phyloP scores from a whole-genome alignment of 1,140 invertebrate species.

The Pseudoatta argentina region DNA sequence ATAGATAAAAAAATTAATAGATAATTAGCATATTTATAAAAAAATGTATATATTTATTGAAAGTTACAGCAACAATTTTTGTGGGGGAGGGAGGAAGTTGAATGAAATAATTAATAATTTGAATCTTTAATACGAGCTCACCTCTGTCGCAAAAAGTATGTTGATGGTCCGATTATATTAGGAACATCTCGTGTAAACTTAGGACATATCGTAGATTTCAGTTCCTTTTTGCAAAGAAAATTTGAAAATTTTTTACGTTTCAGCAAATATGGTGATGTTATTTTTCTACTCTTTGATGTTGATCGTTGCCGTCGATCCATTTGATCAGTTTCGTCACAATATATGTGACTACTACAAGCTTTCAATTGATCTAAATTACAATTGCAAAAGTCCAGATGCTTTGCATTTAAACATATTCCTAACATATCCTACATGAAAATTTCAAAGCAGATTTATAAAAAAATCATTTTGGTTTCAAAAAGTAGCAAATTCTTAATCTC shows the following conservation, averaged over 20 bases:
- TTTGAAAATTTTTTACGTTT: conserved; percentile 43
- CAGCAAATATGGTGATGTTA: not conserved
- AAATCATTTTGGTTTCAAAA: not conserved
- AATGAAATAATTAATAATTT: conserved; percentile 7
- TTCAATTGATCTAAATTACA: conserved; percentile 23
- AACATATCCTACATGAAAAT: conserved; percentile 61
- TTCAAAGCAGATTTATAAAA: not conserved
- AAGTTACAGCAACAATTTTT: not conserved
- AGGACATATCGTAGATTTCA: not conserved
- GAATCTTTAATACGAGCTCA: conserved; percentile 35
- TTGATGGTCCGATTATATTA: not conserved
- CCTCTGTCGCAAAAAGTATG: conserved; percentile 26
- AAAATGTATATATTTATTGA: not conserved
- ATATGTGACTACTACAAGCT: not conserved
- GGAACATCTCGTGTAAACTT: not conserved
- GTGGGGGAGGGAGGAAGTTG: too few relatives aligned
- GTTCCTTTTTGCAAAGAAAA: not conserved
- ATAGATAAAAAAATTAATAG: too few relatives aligned
- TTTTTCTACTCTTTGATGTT: not conserved
- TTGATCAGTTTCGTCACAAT: not conserved
- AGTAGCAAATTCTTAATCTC: not conserved
- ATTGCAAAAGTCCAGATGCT: conserved; percentile 28
- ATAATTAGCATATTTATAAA: too few relatives aligned
- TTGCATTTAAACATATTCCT: conserved; percentile 17
- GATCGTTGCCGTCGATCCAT: not conserved